Evolutionary conservation across 2,797 vertebrate genomes (phyloP).

Genomic region (Pangasius sanitwongsei): DNA sequence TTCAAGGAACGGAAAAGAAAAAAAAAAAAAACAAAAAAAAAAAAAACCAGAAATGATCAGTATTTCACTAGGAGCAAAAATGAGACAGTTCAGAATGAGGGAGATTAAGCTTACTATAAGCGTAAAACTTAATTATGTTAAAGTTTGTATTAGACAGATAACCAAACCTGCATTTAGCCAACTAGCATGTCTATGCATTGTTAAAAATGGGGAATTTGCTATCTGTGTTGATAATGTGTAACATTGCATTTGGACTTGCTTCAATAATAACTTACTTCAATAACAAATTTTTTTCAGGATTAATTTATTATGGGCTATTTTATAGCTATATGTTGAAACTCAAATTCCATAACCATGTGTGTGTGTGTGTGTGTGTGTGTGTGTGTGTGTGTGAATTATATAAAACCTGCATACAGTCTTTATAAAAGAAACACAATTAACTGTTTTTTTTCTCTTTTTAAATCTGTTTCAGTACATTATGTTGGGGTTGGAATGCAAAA

Average conservation of each 20-base stretch:
- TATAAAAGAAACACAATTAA: background rate
- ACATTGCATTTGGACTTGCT: background rate
- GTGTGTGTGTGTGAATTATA: background rate
- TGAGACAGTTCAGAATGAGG: background rate
- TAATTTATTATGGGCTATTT: background rate
- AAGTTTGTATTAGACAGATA: background rate
- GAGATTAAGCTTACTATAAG: background rate
- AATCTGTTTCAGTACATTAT: background rate
- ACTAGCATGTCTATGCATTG: background rate
- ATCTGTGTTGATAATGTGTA: background rate
- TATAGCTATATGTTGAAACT: background rate
- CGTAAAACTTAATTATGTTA: background rate
- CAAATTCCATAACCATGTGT: background rate
- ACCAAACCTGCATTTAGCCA: background rate
- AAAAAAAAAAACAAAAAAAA: background rate
- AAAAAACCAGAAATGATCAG: background rate
- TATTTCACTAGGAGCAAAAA: background rate
- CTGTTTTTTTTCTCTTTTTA: background rate
- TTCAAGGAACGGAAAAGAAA: background rate
- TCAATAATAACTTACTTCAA: background rate
- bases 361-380: too few relatives aligned
- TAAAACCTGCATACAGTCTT: background rate
- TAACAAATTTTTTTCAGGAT: background rate
- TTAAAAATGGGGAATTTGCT: background rate
- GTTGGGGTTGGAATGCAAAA: background rate